These are phyloP conservation scores for Sakesphorus luctuosus DNA, from an alignment of 2,113 vertebrate species.

Conservation along the genomic window DNA sequence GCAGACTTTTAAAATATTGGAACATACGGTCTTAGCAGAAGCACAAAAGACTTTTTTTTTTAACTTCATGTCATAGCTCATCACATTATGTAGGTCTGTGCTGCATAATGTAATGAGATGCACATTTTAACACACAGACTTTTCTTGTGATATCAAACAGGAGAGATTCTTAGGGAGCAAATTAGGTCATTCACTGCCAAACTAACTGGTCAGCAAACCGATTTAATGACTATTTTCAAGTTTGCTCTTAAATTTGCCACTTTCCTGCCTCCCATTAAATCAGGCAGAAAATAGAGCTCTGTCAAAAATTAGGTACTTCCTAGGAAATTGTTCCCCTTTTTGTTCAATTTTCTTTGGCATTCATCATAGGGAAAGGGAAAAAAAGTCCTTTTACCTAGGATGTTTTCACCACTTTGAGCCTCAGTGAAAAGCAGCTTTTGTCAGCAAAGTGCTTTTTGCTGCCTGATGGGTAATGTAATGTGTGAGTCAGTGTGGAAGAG, in stretches of 20 bases:
- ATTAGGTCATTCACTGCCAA: background rate
- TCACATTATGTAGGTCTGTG: conserved; percentile 50
- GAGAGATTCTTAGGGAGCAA: background rate
- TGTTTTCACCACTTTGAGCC: conserved; percentile 23
- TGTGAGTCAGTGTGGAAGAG: conserved; percentile 26
- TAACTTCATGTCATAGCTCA: conserved; percentile 46
- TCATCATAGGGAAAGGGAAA: background rate
- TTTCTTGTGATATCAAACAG: conserved; percentile 9
- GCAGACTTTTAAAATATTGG: conserved; percentile 49
- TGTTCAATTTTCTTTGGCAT: conserved; percentile 38
- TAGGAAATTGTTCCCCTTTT: conserved; percentile 33
- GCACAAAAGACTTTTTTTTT: conserved; percentile 30
- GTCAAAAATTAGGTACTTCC: conserved; percentile 54
- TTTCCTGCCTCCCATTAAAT: conserved; percentile 20
- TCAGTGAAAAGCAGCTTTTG: conserved; percentile 37
- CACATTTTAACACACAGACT: conserved; percentile 61
- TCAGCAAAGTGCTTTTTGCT: conserved; percentile 51
- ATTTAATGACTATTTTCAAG: conserved; percentile 53
- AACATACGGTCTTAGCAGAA: conserved; percentile 50
- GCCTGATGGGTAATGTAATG: conserved; percentile 56
- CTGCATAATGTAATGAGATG: conserved; percentile 46
- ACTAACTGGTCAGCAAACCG: conserved; percentile 34
- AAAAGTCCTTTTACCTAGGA: conserved; percentile 27
- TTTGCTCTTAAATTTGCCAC: conserved; percentile 46
- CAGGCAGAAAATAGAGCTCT: conserved; percentile 39